These are phyloP conservation scores for Rhyzopertha dominica DNA, from an alignment of 1,140 invertebrate genomes.

Conservation along the genomic window DNA sequence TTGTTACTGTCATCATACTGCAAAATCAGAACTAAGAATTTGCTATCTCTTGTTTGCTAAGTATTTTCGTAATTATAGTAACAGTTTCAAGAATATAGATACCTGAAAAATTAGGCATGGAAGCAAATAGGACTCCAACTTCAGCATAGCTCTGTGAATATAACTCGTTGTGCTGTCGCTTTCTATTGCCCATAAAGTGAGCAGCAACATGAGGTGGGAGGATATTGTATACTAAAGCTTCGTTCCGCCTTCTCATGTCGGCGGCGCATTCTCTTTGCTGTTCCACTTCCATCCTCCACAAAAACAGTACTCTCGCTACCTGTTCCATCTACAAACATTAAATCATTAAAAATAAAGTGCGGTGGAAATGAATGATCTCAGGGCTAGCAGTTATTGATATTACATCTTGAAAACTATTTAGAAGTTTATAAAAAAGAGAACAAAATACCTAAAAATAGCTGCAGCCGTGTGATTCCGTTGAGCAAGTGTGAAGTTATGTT, in stretches of 20 bases:
- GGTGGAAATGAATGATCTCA: conserved; percentile 1
- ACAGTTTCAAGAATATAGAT: conserved; percentile 9
- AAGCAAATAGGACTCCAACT: conserved; percentile 88
- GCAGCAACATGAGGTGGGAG: conserved; percentile 84
- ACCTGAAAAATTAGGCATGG: conserved; percentile 92
- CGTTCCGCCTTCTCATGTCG: conserved; percentile 82
- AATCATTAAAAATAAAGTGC: no score
- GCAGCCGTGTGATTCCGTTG: neutral
- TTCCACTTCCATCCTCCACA: conserved; percentile 57
- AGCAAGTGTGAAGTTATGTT: no score
- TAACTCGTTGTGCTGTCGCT: conserved; percentile 79
- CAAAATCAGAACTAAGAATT: neutral
- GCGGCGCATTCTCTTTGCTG: conserved; percentile 79
- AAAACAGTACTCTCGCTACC: conserved; percentile 68
- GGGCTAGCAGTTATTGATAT: neutral
- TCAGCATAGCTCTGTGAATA: conserved; percentile 91
- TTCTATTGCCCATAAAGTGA: conserved; percentile 78
- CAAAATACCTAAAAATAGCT: conserved; percentile 8
- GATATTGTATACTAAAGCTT: conserved; percentile 82
- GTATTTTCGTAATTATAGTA: neutral
- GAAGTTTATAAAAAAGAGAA: neutral
- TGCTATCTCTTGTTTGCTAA: neutral
- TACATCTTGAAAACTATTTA: neutral
- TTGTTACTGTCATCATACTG: no score
- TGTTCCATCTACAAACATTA: conserved; percentile 68